Base-by-base conservation (phyloP, 2,113 vertebrate species). In the Sminthopsis crassicaudata region DNA sequence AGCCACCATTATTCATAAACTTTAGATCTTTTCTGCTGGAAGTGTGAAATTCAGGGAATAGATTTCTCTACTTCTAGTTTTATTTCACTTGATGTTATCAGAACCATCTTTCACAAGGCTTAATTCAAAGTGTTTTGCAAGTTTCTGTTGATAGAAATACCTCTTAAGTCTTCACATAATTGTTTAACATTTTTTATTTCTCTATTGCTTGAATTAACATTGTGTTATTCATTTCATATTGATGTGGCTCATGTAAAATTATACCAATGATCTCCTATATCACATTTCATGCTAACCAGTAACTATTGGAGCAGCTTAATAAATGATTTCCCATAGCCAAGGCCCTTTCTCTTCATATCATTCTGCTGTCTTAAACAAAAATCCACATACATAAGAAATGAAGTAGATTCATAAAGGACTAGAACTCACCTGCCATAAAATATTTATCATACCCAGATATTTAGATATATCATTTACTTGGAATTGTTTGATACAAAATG, bases 391-490 rank as follows among this genome's bases (percentile, higher is more conserved):
- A 94, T 89, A 97, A 95, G 76, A 97, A 97, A 96, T 91, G 97
- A 98, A 97, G 96, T 95, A 97, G 95, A 50, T 92, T 51, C 48
- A 96, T 98, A 90, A 92, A 36, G 55, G 95, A 97, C 96, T 46
- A 36, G 91, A 42, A 95, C 96, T 97, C 95, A 95, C 96, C 94
- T 96, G 93, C 96, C 93, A 97, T 90, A 95, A 97, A 92, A 95
- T 95, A 97, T 96, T 97, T 98, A 98, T 97, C 97, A 98, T 95
- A 95, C 25, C 52, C 96, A 97, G 97, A 91, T 95, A 97, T 93
- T 96, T 94, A 95, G 94, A 96, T 46, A 5, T 96, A 89, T 96
- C 97, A 94, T 96, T 95, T 97, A 95, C 96, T 95, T 98, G 96
- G 96, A 98, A 95, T 90, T 0, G 0, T 26, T 91, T 67, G 60